Conservation (phyloP, 2,797 vertebrate genomes). For the Hirundo rustica region DNA sequence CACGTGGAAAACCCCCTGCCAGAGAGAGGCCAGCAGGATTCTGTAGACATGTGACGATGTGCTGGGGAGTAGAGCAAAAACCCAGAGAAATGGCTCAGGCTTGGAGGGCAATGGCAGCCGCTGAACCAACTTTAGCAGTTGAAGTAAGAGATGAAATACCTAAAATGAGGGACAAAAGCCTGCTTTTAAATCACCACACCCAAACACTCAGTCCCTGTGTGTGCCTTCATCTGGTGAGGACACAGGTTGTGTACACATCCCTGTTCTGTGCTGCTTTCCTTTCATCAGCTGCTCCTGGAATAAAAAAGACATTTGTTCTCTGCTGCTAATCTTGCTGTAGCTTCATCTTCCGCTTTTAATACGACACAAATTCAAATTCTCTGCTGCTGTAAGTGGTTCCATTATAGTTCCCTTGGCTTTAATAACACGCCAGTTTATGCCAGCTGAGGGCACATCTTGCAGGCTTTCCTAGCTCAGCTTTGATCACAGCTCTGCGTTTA, state of each 20-base stretch:
- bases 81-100: not conserved
- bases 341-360: not conserved
- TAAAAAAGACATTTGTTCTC: not conserved
- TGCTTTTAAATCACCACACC: not conserved
- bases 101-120: not conserved
- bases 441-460: slow-evolving; percentile 3
- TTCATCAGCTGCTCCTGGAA: not conserved
- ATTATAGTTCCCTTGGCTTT: not conserved
- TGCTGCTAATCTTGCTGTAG: not conserved
- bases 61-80: fast-evolving
- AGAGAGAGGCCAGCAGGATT: not conserved
- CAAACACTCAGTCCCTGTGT: fast-evolving
- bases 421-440: not conserved
- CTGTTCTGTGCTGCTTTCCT: not conserved
- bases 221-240: not conserved
- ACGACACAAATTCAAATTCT: not conserved
- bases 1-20: not conserved
- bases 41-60: fast-evolving
- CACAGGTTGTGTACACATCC: not conserved
- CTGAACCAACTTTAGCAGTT: not conserved
- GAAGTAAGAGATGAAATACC: not conserved
- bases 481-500: slow-evolving; percentile 34
- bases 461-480: slow-evolving; percentile 14
- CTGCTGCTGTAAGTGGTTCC: slow-evolving; percentile 10
- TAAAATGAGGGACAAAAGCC: not conserved